Conservation (phyloP, 2,113 vertebrate genomes). For the Zapornia atra region DNA sequence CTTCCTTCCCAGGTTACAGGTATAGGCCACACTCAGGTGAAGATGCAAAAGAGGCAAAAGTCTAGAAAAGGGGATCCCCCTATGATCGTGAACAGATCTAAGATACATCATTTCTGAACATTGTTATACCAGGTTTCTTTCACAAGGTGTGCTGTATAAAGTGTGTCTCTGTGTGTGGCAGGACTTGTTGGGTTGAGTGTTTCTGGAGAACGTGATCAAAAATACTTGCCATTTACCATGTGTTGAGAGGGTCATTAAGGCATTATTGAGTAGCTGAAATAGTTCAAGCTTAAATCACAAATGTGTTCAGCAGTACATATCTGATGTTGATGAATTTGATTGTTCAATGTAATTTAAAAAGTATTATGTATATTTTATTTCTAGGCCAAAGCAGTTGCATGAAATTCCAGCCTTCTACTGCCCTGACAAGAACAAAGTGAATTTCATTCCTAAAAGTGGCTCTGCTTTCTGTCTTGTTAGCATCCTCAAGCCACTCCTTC, state of each 20-base stretch:
- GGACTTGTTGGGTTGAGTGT: not conserved
- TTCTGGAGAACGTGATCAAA: rapidly evolving
- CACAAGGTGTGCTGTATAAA: not conserved
- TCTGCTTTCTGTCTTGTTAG: constrained; percentile 99
- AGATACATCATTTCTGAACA: not conserved
- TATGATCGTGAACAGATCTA: not conserved
- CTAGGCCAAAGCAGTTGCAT: constrained; percentile 90
- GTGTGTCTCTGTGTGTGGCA: not conserved
- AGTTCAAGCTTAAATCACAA: not conserved
- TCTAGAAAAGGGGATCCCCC: rapidly evolving
- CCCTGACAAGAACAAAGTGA: constrained; percentile 99
- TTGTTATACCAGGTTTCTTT: not conserved
- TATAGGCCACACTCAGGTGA: not conserved
- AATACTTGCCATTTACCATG: not conserved
- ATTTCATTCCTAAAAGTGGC: constrained; percentile 99
- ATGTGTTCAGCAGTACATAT: not conserved
- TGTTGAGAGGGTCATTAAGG: not conserved
- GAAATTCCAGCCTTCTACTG: constrained; percentile 95
- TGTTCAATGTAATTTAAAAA: constrained; percentile 28
- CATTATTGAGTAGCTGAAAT: not conserved
- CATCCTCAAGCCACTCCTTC: constrained; percentile 96
- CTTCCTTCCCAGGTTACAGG: not conserved
- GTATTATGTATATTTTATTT: constrained; percentile 57
- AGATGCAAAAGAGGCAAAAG: not conserved
- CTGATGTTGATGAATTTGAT: not conserved